Conservation (phyloP, 2,888 invertebrate species). For the Acrobasis consociella region DNA sequence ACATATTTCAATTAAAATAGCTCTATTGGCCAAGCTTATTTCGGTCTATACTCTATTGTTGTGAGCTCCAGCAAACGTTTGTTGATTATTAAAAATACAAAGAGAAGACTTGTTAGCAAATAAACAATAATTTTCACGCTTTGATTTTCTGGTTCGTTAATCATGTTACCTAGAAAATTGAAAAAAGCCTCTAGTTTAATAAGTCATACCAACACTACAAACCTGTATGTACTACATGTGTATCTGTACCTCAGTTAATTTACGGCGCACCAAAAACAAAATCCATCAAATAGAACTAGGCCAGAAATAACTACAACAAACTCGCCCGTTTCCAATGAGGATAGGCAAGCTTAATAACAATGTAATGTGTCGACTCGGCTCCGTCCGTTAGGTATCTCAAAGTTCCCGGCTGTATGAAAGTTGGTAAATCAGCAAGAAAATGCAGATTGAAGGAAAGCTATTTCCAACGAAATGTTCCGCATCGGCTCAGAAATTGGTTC, state of each 20-base stretch:
- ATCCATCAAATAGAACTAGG: neutral
- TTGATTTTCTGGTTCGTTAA: neutral
- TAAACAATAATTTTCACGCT: too few relatives aligned
- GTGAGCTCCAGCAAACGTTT: too few relatives aligned
- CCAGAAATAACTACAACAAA: constrained; percentile 2
- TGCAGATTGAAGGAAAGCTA: constrained; percentile 82
- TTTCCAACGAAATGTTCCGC: constrained; percentile 80
- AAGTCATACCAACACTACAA: neutral
- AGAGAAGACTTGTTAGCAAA: too few relatives aligned
- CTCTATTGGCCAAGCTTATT: too few relatives aligned
- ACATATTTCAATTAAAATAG: too few relatives aligned
- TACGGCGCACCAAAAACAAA: neutral
- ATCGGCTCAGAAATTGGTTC: constrained; percentile 81
- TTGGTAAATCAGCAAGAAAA: constrained; percentile 83
- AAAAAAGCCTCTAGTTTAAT: too few relatives aligned
- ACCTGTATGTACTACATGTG: neutral
- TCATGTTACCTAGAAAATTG: too few relatives aligned
- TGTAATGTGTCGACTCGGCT: constrained; percentile 62
- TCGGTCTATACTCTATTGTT: too few relatives aligned
- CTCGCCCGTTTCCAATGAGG: constrained; percentile 6
- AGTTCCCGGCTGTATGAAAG: constrained; percentile 69
- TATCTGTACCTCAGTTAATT: too few relatives aligned
- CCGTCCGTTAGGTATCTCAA: constrained; percentile 55
- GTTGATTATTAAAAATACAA: too few relatives aligned
- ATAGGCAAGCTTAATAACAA: constrained; percentile 55